Evolutionary conservation across 1,140 invertebrate genomes (phyloP).

Genomic region (Megalonaias nervosa): DNA sequence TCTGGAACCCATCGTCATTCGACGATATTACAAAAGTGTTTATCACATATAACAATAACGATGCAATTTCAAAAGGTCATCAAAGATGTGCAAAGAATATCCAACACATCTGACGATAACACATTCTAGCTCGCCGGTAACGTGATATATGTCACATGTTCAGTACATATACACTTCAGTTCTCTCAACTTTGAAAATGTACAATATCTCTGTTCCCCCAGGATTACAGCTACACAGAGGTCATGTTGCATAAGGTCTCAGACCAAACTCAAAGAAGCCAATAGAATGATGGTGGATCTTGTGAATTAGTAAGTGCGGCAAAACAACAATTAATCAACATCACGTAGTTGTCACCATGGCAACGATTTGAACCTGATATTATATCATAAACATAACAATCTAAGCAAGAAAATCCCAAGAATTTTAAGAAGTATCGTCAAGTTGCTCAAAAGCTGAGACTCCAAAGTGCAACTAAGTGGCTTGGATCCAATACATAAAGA

Average conservation of each 20-base stretch:
- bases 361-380: background rate
- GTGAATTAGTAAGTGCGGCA: slow-evolving; percentile 6
- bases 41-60: background rate
- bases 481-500: too few relatives aligned
- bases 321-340: background rate
- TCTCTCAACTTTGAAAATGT: slow-evolving; percentile 30
- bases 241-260: background rate
- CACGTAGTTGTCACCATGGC: background rate
- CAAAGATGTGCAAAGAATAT: background rate
- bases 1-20: slow-evolving; percentile 12
- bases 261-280: background rate
- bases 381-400: background rate
- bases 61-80: background rate
- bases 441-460: too few relatives aligned
- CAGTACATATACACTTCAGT: slow-evolving; percentile 4
- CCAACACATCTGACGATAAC: background rate
- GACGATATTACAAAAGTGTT: background rate
- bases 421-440: too few relatives aligned
- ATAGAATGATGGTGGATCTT: slow-evolving; percentile 12
- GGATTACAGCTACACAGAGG: background rate
- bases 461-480: too few relatives aligned
- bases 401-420: too few relatives aligned
- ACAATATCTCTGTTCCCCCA: background rate
- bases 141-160: slow-evolving; percentile 11
- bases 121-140: background rate